Percentiles rank a stretch among this genome's conserved stretches.
These are phyloP conservation scores for Poecilus cupreus DNA, from an alignment of 2,888 invertebrate genomes.

Conservation along the genomic window DNA sequence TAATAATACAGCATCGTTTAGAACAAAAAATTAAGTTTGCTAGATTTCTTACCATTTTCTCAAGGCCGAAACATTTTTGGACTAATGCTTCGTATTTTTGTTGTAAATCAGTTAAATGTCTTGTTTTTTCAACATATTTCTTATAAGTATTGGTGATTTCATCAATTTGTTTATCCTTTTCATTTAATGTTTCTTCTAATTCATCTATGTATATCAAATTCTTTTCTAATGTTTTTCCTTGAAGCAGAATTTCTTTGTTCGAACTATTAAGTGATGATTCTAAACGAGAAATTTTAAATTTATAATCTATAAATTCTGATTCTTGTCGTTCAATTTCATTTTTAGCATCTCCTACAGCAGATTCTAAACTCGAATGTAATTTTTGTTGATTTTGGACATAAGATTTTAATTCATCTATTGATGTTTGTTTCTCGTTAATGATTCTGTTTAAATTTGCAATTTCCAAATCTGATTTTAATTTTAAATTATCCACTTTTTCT, in stretches of 20 bases:
- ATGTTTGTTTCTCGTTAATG: conserved; percentile 29
- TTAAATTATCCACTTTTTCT: conserved; percentile 64
- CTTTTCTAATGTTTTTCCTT: conserved; percentile 56
- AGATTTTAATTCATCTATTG: conserved; percentile 47
- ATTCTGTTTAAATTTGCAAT: conserved; percentile 26
- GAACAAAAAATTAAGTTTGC: neutral
- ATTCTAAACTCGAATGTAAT: conserved; percentile 64
- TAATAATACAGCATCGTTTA: no score
- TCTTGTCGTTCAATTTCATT: conserved; percentile 63
- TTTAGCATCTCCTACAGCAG: conserved; percentile 62
- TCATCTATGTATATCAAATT: conserved; percentile 55
- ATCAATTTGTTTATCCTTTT: conserved; percentile 57
- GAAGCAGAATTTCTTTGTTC: conserved; percentile 28
- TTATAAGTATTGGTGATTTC: conserved; percentile 67
- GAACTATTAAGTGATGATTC: conserved; percentile 19
- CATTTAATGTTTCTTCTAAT: conserved; percentile 59
- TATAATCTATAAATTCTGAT: conserved; percentile 42
- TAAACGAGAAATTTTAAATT: conserved; percentile 45
- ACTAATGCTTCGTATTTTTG: conserved; percentile 66
- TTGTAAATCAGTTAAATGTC: conserved; percentile 68
- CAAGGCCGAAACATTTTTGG: conserved; percentile 63
- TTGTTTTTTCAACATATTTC: conserved; percentile 69
- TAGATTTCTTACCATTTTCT: conserved; percentile 65
- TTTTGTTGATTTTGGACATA: conserved; percentile 61
- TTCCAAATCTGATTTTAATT: conserved; percentile 54